A percentile compares a stretch with the other conserved stretches of the same genome.
phyloP scores from a whole-genome alignment of 1,140 invertebrate genomes.

The Varroa destructor region DNA sequence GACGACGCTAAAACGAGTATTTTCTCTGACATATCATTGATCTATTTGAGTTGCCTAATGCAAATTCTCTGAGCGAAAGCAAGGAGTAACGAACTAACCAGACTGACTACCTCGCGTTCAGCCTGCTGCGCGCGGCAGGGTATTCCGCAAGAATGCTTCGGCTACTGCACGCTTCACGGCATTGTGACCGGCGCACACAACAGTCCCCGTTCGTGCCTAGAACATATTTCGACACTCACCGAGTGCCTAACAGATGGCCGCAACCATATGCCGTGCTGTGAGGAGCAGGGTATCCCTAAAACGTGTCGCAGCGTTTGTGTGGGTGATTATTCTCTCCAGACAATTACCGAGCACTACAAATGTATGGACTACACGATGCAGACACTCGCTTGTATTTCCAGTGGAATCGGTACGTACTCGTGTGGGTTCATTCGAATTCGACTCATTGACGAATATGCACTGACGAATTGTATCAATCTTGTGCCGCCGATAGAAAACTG shows the following conservation, averaged over 20 bases:
- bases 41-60: too few relatives aligned
- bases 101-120: conserved; percentile 53
- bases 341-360: conserved; percentile 64
- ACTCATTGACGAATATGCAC: too few relatives aligned
- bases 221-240: conserved; percentile 23
- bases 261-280: conserved; percentile 68
- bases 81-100: conserved; percentile 24
- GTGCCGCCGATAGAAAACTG: too few relatives aligned
- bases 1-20: conserved; percentile 1
- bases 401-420: conserved; percentile 54
- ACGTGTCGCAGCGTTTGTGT: conserved; percentile 69
- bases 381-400: conserved; percentile 60
- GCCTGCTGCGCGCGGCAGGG: conserved; percentile 24
- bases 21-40: conserved; percentile 29
- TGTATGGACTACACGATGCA: conserved; percentile 66
- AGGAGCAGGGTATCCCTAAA: conserved; percentile 60
- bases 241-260: conserved; percentile 49
- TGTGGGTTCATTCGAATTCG: neutral
- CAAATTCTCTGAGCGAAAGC: neutral
- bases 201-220: neutral
- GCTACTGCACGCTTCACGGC: conserved; percentile 6
- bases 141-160: conserved; percentile 22
- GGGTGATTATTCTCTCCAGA: conserved; percentile 66
- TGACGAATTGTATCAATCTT: too few relatives aligned
- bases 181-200: conserved; percentile 9